Evolutionary conservation across 2,113 vertebrate species (phyloP).

Genomic region (Aythya baeri): DNA sequence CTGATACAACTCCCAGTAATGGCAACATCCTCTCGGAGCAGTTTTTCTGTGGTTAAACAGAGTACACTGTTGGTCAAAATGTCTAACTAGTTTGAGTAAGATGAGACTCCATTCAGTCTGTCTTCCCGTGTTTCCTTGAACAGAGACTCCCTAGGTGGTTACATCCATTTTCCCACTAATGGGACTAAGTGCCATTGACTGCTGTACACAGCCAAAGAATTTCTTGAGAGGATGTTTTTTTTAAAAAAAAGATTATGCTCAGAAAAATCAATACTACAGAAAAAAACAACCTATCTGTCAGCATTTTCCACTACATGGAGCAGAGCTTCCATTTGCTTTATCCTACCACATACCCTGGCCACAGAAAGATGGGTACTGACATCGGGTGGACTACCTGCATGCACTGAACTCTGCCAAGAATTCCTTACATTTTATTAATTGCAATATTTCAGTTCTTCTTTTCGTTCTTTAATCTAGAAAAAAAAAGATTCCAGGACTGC

Average conservation of each 20-base stretch:
- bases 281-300: background rate
- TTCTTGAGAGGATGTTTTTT: background rate
- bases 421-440: background rate
- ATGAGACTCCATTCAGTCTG: background rate
- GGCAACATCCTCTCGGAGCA: background rate
- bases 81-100: background rate
- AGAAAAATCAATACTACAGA: slow-evolving; percentile 14
- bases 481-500: background rate
- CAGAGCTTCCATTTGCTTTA: background rate
- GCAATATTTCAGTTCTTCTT: background rate
- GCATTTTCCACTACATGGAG: background rate
- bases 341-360: background rate
- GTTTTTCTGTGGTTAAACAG: background rate
- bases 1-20: background rate
- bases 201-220: background rate
- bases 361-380: background rate
- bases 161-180: background rate
- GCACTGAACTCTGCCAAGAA: background rate
- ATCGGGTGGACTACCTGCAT: background rate
- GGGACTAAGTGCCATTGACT: background rate
- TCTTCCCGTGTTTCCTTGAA: background rate
- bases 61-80: background rate
- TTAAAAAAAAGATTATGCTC: background rate
- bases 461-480: background rate
- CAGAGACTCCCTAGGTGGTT: background rate